These are phyloP conservation scores for Gnathonemus longibarbis DNA, from an alignment of 2,113 vertebrate genomes.

Conservation along the genomic window DNA sequence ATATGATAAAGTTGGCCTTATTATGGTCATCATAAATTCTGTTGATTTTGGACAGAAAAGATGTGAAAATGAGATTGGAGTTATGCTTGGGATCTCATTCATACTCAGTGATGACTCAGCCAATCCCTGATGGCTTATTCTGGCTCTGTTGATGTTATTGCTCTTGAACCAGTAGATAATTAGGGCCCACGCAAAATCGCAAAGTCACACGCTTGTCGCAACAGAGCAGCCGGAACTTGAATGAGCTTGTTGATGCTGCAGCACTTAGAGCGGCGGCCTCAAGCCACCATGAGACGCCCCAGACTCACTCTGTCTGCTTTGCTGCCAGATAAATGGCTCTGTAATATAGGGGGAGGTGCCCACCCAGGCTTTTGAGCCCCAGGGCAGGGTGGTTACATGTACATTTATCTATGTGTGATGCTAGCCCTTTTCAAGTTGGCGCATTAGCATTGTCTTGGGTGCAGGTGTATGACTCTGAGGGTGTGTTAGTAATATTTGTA, in stretches of 20 bases:
- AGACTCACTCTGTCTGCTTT: background rate
- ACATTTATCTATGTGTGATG: background rate
- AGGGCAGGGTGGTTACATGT: background rate
- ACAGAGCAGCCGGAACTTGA: background rate
- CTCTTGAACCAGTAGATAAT: background rate
- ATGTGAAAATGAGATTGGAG: background rate
- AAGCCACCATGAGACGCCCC: background rate
- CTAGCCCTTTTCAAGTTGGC: background rate
- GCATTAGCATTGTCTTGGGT: background rate
- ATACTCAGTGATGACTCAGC: background rate
- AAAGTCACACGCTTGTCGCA: background rate
- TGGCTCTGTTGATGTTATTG: background rate
- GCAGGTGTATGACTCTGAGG: background rate
- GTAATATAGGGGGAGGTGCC: no score
- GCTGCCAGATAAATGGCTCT: background rate
- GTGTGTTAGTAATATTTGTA: background rate
- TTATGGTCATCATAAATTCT: background rate
- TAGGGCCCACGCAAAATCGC: background rate
- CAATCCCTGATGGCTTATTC: background rate
- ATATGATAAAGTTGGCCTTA: background rate
- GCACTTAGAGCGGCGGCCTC: background rate
- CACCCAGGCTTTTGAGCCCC: background rate
- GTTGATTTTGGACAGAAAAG: background rate
- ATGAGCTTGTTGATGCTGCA: background rate
- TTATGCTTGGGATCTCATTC: background rate